phyloP scores from a whole-genome alignment of 2,797 vertebrate species.

The Pipistrellus pipistrellus region DNA sequence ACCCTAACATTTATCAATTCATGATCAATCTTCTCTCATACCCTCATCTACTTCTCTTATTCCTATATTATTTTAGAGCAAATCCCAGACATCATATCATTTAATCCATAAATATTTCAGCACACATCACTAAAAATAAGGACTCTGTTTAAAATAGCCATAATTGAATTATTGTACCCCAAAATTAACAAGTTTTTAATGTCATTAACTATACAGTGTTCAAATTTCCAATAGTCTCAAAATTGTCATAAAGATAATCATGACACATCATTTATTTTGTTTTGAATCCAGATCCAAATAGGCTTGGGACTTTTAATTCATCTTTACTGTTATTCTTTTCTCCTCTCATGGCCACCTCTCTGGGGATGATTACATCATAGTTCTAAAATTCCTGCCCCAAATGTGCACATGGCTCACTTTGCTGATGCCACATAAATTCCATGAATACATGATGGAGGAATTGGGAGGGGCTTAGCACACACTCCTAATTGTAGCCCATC shows the following conservation, averaged over 20 bases:
- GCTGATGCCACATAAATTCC: slow-evolving; percentile 80
- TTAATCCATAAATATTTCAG: slow-evolving; percentile 61
- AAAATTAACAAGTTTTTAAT: slow-evolving; percentile 48
- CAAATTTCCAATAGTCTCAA: slow-evolving; percentile 25
- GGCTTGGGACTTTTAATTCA: slow-evolving; percentile 38
- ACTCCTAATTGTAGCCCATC: slow-evolving; percentile 81
- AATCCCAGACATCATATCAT: slow-evolving; percentile 30
- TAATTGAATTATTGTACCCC: background rate
- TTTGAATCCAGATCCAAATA: slow-evolving; percentile 58
- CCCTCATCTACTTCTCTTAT: slow-evolving; percentile 43
- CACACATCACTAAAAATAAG: slow-evolving; percentile 49
- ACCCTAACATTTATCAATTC: slow-evolving; percentile 30
- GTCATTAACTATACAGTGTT: background rate
- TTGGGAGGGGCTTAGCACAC: slow-evolving; percentile 68
- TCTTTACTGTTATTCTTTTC: slow-evolving; percentile 64
- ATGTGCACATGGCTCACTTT: slow-evolving; percentile 70
- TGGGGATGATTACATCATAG: slow-evolving; percentile 76
- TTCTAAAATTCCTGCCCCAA: slow-evolving; percentile 78
- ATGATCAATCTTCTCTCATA: slow-evolving; percentile 33
- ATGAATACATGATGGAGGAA: slow-evolving; percentile 70
- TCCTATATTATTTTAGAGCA: slow-evolving; percentile 58
- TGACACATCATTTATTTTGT: slow-evolving; percentile 44
- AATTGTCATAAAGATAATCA: slow-evolving; percentile 47
- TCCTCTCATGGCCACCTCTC: slow-evolving; percentile 66
- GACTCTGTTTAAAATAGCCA: slow-evolving; percentile 9